These are phyloP conservation scores for Lasioglossum leucozonium DNA, from an alignment of 2,888 invertebrate species.

Conservation along the genomic window DNA sequence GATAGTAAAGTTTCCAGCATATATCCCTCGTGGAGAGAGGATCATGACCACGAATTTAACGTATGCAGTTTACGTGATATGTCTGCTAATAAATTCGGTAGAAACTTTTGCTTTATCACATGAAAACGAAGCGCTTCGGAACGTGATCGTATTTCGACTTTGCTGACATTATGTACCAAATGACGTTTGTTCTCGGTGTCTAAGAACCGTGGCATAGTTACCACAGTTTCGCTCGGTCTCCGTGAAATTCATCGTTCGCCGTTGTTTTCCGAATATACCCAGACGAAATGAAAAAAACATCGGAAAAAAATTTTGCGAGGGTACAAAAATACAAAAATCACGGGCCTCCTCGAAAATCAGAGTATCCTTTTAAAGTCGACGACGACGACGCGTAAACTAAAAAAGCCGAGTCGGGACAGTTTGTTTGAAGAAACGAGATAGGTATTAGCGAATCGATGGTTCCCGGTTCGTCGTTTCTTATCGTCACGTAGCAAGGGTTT, in stretches of 20 bases:
- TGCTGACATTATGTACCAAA: background rate
- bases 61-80: slow-evolving; percentile 30
- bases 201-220: background rate
- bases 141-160: slow-evolving; percentile 16
- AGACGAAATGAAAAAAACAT: background rate
- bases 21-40: slow-evolving; percentile 21
- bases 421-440: background rate
- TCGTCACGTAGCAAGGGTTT: slow-evolving; percentile 60
- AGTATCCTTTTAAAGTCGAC: background rate
- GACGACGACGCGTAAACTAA: background rate
- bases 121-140: slow-evolving; percentile 12
- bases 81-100: slow-evolving; percentile 39
- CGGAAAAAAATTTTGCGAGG: no score
- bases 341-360: no score
- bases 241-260: background rate
- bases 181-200: background rate
- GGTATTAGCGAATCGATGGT: slow-evolving; percentile 41
- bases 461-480: slow-evolving; percentile 49
- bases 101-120: slow-evolving; percentile 35
- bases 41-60: slow-evolving; percentile 36
- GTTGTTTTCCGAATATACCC: background rate
- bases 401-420: background rate
- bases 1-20: slow-evolving; percentile 47
- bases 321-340: no score
- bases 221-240: background rate